Evolutionary conservation across 1,140 invertebrate species (phyloP).

Genomic region (Lycorma delicatula): DNA sequence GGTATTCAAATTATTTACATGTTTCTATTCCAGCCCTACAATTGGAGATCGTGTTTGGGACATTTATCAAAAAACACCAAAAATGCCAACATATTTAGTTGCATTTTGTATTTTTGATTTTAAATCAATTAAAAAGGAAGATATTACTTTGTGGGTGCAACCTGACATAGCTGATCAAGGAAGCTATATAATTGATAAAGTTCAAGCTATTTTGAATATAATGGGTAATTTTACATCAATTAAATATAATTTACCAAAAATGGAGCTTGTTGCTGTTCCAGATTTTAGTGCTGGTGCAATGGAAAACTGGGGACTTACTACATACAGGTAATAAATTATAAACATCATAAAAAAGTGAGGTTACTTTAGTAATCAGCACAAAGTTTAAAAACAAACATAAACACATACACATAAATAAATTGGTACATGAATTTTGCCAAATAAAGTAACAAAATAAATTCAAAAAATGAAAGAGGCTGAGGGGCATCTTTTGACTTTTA

Average conservation of each 20-base stretch:
- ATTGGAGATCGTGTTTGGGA: constrained; percentile 46
- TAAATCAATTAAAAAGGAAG: constrained; percentile 20
- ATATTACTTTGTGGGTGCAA: constrained; percentile 55
- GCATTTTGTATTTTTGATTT: constrained; percentile 79
- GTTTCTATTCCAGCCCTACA: not conserved
- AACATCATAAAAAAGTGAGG: too few species aligned
- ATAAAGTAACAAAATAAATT: too few species aligned
- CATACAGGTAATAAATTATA: too few species aligned
- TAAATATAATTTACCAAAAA: constrained; percentile 34
- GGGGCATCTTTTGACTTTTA: too few species aligned
- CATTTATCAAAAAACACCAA: constrained; percentile 53
- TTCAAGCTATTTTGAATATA: constrained; percentile 1
- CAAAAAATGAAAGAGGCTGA: too few species aligned
- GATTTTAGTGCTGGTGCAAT: constrained; percentile 75
- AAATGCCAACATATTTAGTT: constrained; percentile 83
- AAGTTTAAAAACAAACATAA: too few species aligned
- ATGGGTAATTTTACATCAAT: constrained; percentile 25
- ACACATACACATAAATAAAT: too few species aligned
- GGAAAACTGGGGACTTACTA: constrained; percentile 70
- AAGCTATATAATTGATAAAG: constrained; percentile 27
- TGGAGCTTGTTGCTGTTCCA: constrained; percentile 59
- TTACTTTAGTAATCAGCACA: too few species aligned
- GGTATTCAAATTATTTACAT: too few species aligned
- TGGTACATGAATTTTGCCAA: too few species aligned
- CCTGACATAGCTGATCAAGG: constrained; percentile 46